Conservation (phyloP, 2,888 invertebrate genomes). For the Embidobia sp. region DNA sequence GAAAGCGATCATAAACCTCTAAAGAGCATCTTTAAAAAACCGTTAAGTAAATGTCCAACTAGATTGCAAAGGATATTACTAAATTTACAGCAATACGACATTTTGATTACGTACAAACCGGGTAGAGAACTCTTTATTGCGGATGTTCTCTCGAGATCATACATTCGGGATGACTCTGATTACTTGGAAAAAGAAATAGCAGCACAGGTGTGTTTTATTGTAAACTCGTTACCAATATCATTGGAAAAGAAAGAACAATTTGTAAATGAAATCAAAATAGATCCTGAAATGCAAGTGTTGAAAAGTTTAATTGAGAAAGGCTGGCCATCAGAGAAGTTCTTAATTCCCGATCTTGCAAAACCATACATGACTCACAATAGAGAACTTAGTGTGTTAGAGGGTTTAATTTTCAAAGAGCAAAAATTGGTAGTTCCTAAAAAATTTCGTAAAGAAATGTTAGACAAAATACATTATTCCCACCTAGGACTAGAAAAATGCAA, state of each 20-base stretch:
- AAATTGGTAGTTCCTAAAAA: conserved; percentile 61
- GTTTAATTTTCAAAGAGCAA: conserved; percentile 53
- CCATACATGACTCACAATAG: not conserved
- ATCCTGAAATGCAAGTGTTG: conserved; percentile 8
- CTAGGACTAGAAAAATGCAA: conserved; percentile 67
- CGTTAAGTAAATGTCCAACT: not conserved
- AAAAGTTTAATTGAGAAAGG: not conserved
- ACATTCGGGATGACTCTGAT: conserved; percentile 14
- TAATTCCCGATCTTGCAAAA: conserved; percentile 2
- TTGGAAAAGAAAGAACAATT: conserved; percentile 6
- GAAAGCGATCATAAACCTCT: conserved; percentile 36
- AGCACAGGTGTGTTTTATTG: not conserved
- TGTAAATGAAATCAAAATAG: not conserved
- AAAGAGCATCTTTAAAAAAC: conserved; percentile 2
- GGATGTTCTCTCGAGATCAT: not conserved
- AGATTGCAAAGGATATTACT: not conserved
- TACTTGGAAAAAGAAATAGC: conserved; percentile 13
- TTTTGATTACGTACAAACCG: not conserved
- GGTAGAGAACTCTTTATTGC: not conserved
- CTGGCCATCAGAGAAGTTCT: conserved; percentile 2
- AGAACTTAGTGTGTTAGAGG: not conserved
- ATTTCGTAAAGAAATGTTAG: conserved; percentile 64
- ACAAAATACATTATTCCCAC: conserved; percentile 67
- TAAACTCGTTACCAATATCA: conserved; percentile 5
- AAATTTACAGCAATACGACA: not conserved